Evolutionary conservation across 2,797 vertebrate genomes (phyloP).

Genomic region (Danio albolineatus): DNA sequence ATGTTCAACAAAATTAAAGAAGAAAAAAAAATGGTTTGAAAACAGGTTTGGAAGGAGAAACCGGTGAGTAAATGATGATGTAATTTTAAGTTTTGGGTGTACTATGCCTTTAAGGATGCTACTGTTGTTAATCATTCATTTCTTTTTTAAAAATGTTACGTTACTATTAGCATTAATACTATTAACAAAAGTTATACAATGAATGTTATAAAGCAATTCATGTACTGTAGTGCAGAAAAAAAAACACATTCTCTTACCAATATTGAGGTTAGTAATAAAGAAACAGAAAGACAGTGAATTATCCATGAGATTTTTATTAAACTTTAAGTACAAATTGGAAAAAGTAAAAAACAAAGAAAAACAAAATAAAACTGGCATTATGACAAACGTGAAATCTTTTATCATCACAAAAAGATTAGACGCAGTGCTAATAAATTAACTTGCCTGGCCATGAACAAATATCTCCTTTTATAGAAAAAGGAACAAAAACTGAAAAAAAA

Average conservation of each 20-base stretch:
- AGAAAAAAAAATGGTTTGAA: too few relatives aligned
- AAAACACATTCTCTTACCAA: not conserved
- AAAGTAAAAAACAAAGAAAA: slow-evolving; percentile 93
- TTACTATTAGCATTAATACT: not conserved
- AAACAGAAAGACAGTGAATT: slow-evolving; percentile 74
- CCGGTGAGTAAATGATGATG: too few relatives aligned
- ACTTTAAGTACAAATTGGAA: slow-evolving; percentile 99
- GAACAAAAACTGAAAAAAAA: slow-evolving; percentile 68
- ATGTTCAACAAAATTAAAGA: too few relatives aligned
- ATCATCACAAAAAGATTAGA: slow-evolving; percentile 88
- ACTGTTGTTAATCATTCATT: too few relatives aligned
- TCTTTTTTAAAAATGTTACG: too few relatives aligned
- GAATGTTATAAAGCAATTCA: not conserved
- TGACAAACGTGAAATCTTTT: slow-evolving; percentile 96
- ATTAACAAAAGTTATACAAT: not conserved
- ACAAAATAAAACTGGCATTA: slow-evolving; percentile 94
- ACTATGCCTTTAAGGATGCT: too few relatives aligned
- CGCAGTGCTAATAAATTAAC: slow-evolving; percentile 99
- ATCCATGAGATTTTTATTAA: slow-evolving; percentile 97
- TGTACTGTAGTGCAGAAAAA: not conserved
- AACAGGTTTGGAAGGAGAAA: too few relatives aligned
- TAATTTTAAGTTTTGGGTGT: too few relatives aligned
- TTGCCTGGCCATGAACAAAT: slow-evolving; percentile 92
- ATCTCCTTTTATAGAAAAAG: slow-evolving; percentile 92
- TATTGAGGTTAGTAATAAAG: slow-evolving; percentile 10